phyloP scores from a whole-genome alignment of 2,888 invertebrate genomes.

The Acronicta leporina region DNA sequence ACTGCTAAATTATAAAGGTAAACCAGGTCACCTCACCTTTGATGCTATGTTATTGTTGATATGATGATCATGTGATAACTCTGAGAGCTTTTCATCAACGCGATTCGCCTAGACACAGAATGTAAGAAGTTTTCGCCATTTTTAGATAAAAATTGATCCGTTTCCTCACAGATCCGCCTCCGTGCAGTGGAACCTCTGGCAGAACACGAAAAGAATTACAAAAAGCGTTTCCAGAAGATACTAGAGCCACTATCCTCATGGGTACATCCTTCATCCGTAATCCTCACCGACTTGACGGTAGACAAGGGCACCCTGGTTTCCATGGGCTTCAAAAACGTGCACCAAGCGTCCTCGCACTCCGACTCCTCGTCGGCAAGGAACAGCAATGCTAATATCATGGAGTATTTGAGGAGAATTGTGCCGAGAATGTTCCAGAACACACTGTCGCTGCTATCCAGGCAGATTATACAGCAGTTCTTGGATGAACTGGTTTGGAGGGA shows the following conservation, averaged over 20 bases:
- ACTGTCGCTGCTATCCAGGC: constrained; percentile 93
- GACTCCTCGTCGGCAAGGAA: constrained; percentile 85
- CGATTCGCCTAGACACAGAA: no score
- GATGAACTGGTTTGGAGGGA: constrained; percentile 97
- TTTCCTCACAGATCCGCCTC: constrained; percentile 89
- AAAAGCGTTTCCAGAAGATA: constrained; percentile 94
- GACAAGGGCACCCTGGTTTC: constrained; percentile 93
- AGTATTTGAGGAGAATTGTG: constrained; percentile 94
- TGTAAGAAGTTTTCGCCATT: not conserved
- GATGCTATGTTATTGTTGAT: no score
- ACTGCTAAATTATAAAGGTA: no score
- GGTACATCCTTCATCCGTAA: constrained; percentile 93
- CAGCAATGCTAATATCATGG: constrained; percentile 94
- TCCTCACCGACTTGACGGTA: constrained; percentile 95
- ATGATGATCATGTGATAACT: no score
- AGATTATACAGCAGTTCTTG: constrained; percentile 96
- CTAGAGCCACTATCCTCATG: constrained; percentile 93
- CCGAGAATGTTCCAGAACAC: constrained; percentile 98
- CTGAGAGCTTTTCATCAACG: no score
- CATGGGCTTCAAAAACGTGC: constrained; percentile 94
- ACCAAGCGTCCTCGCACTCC: constrained; percentile 89
- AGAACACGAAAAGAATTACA: constrained; percentile 94
- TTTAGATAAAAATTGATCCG: not conserved
- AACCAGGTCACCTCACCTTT: no score
- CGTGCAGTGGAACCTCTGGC: constrained; percentile 95